Base-by-base conservation (phyloP, 2,888 invertebrate genomes). In the Galerucella calmariensis region DNA sequence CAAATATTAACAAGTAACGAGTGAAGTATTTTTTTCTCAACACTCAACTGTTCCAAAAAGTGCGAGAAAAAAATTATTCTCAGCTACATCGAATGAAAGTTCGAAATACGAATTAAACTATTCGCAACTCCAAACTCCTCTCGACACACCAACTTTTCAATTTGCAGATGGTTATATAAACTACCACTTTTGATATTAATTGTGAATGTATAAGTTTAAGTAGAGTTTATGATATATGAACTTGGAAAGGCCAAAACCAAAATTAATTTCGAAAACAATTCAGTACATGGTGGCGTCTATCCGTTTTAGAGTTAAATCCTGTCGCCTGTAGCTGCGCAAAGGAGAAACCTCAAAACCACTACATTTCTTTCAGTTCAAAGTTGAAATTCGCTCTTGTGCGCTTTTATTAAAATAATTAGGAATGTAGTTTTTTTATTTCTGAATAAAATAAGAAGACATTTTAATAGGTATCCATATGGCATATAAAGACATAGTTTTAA, bases 111-210 rank as follows among this genome's bases (percentile, higher is more conserved):
- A 51, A 5, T n/a, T 24, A 66, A 66, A 53, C 24, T 51, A 51
- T 51, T 66, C 51, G 14, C 10, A 59, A 27, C 51, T 27, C 2
- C 46, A 12, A 59, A 27, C 66, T 27, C 10, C 46, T 10, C 51
- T 66, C 51, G 14, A 66, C 24, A 66, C 24, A 48, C 51, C 16
- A 66, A 66, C 51, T 51, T 65, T 65, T 65, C 46, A 65, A 44
- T 65, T 65, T 48, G 65, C 65, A 65, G 20, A 65, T 65, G 65
- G 46, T 65, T 65, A 16, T 56, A 65, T 65, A 51, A 66, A 66
- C 12, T 51, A 51, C 48, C 14, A 66, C 65, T 66, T 51, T 59
- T 51, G 11, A 66, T 66, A 51, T 66, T 27, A 51, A 66, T 66
- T 66, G 66, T 66, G 24, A 51, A 20, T 66, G 59, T 27, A 59